A percentile compares a stretch with the other conserved stretches of the same genome.
phyloP scores from a whole-genome alignment of 2,797 vertebrate species.

The Muraenolepis orangiensis region DNA sequence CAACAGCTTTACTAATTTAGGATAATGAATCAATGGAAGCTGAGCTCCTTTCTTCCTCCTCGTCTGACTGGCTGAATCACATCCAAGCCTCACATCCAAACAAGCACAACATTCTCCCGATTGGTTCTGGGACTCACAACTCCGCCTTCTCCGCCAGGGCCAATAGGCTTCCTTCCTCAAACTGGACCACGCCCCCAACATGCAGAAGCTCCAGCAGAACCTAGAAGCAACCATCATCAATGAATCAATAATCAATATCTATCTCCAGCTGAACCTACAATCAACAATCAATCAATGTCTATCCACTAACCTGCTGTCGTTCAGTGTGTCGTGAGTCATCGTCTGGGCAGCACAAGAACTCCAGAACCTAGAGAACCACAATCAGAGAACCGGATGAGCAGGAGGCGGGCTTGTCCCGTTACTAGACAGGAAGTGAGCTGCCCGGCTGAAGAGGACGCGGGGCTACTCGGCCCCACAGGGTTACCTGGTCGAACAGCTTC shows the following conservation, averaged over 20 bases:
- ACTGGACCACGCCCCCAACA: slow-evolving; percentile 90
- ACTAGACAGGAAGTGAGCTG: background rate
- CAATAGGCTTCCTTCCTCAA: slow-evolving; percentile 87
- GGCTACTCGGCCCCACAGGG: too few species aligned
- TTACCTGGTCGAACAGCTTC: slow-evolving; percentile 95
- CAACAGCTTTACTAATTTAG: background rate
- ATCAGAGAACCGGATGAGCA: background rate
- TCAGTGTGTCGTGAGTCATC: slow-evolving; percentile 94
- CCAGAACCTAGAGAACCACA: slow-evolving; percentile 83
- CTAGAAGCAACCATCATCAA: slow-evolving; percentile 56
- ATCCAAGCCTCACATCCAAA: background rate
- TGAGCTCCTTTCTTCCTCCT: background rate
- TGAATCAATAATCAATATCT: too few species aligned
- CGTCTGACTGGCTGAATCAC: background rate
- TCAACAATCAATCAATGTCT: too few species aligned
- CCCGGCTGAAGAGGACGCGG: background rate
- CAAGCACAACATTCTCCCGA: background rate
- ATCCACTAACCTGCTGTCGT: slow-evolving; percentile 85
- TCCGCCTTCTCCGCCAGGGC: slow-evolving; percentile 90
- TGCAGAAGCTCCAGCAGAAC: slow-evolving; percentile 93
- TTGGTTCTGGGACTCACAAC: slow-evolving; percentile 81
- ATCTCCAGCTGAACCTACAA: too few species aligned
- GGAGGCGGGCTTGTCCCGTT: background rate
- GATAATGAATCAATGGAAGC: background rate
- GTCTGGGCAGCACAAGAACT: slow-evolving; percentile 93